A percentile compares a stretch with the other conserved stretches of the same genome.
Evolutionary conservation across 2,797 vertebrate genomes (phyloP).

Genomic region (Gobionotothen gibberifrons): DNA sequence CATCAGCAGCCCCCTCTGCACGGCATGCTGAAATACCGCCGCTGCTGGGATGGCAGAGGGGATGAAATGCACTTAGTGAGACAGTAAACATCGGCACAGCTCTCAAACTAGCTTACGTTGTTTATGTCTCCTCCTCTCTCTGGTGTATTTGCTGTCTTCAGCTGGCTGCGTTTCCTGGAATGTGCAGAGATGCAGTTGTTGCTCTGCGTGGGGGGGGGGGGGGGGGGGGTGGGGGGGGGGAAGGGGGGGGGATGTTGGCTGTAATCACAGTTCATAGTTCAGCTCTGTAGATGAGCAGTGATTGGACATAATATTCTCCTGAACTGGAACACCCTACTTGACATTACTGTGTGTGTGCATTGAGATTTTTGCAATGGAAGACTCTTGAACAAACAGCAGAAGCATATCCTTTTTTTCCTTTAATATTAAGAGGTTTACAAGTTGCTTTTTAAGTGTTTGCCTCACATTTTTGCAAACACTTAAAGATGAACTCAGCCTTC

Average conservation of each 20-base stretch:
- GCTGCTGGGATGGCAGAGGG: constrained; percentile 57
- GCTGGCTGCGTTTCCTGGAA: constrained; percentile 71
- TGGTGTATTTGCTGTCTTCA: constrained; percentile 72
- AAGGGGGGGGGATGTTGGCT: constrained; percentile 57
- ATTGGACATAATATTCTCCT: constrained; percentile 39
- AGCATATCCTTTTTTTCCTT: not conserved
- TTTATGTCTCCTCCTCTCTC: constrained; percentile 70
- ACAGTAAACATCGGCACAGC: constrained; percentile 71
- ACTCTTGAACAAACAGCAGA: constrained; percentile 8
- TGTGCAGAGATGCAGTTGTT: constrained; percentile 73
- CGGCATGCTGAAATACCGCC: constrained; percentile 67
- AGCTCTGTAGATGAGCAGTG: constrained; percentile 38
- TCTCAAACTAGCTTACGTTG: constrained; percentile 67
- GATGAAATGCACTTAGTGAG: constrained; percentile 74
- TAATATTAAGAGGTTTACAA: constrained; percentile 16
- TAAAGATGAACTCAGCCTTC: constrained; percentile 13
- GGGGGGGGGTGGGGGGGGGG: constrained; percentile 21
- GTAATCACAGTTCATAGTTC: constrained; percentile 72
- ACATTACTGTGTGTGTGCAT: constrained; percentile 2
- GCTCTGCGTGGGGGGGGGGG: constrained; percentile 34
- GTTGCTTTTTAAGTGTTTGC: constrained; percentile 25
- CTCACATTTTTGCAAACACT: constrained; percentile 13
- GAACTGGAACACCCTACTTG: constrained; percentile 1
- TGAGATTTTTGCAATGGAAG: constrained; percentile 14
- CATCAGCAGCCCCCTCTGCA: constrained; percentile 64